Base-by-base conservation (phyloP, 1,140 invertebrate genomes). In the Eurytemora carolleeae region DNA sequence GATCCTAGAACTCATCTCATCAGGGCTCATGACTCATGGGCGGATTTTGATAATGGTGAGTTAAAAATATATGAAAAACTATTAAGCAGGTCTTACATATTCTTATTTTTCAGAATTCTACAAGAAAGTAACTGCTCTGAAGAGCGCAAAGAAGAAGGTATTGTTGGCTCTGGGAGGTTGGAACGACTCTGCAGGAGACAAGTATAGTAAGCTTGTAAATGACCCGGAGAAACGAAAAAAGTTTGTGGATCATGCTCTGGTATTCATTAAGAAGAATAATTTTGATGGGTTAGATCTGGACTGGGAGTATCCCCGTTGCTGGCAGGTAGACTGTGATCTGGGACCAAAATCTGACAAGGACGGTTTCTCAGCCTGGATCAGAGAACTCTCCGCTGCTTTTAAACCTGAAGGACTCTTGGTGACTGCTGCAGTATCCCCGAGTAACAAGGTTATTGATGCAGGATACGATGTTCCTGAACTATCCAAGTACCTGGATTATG, bases 101-200 rank as follows among this genome's bases (percentile, higher is more conserved):
- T 59, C n/a, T 59, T 22, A 16, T 58, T 2, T 31, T 71, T 17
- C 64, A 85, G 64, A 79, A 62, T 82, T 83, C 69, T 82, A 81
- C 67, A 75, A 74, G 18, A 79, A 79, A 71, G 76, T 82, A 18
- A 75, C 76, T 1, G 72, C 73, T 22, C 73, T 77, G 0, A 77
- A 74, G 66, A 64, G 74, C 17, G 77, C 75, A 61, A 80, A 78
- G 1, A 71, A 86, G 1, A 76, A 74, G 67, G 79, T 87, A 0
- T 65, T 91, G 0, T 68, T 93, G 18, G 84, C 84, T 1, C 69
- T 92, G 44, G 87, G 87, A n/a, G 88, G 88, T 0, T 90, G 87
- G 87, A 87, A 86, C 0, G 86, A 89, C 67, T 88, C 86, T 2
- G 75, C 79, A 2, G 85, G 83, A 0, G 81, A 83, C 66, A 89